Percentiles rank a stretch among this genome's conserved stretches.
phyloP scores from a whole-genome alignment of 1,140 invertebrate genomes.

The Dinoponera quadriceps region DNA sequence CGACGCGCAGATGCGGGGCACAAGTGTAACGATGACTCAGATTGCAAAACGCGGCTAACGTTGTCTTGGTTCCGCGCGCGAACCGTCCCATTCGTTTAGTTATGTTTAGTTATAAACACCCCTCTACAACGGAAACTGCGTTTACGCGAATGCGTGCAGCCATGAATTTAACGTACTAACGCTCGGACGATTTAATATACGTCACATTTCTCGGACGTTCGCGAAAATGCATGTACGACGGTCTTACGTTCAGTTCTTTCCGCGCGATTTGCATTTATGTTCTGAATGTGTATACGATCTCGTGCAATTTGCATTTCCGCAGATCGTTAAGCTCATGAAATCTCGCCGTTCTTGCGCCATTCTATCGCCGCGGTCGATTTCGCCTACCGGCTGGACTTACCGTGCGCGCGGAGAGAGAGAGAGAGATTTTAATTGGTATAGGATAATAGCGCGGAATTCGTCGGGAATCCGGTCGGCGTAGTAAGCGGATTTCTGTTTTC shows the following conservation, averaged over 20 bases:
- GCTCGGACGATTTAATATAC: neutral
- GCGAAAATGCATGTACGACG: neutral
- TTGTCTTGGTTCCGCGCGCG: slow-evolving; percentile 18
- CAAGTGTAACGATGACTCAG: slow-evolving; percentile 16
- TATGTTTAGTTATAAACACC: slow-evolving; percentile 15
- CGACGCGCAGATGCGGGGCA: slow-evolving; percentile 3
- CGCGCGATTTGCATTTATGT: slow-evolving; percentile 44
- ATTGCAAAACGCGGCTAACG: neutral
- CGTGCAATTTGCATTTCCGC: slow-evolving; percentile 48
- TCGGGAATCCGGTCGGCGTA: slow-evolving; percentile 14
- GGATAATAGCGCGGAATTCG: slow-evolving; percentile 46
- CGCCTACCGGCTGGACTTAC: neutral
- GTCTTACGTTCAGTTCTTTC: slow-evolving; percentile 27
- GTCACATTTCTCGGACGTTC: neutral
- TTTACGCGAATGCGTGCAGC: neutral
- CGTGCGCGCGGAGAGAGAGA: no score
- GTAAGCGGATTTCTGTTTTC: slow-evolving; percentile 49
- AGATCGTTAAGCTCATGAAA: slow-evolving; percentile 50
- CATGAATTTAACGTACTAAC: slow-evolving; percentile 6
- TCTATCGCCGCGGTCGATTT: slow-evolving; percentile 14
- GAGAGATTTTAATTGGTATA: slow-evolving; percentile 46
- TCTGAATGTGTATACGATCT: slow-evolving; percentile 7
- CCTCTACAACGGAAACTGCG: neutral
- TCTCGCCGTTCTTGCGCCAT: slow-evolving; percentile 7
- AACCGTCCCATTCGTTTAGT: slow-evolving; percentile 36